Evolutionary conservation across 1,140 invertebrate genomes (phyloP), one percentile per base, ranked within the genome.

Genomic region (Drosophila ohnishii): DNA sequence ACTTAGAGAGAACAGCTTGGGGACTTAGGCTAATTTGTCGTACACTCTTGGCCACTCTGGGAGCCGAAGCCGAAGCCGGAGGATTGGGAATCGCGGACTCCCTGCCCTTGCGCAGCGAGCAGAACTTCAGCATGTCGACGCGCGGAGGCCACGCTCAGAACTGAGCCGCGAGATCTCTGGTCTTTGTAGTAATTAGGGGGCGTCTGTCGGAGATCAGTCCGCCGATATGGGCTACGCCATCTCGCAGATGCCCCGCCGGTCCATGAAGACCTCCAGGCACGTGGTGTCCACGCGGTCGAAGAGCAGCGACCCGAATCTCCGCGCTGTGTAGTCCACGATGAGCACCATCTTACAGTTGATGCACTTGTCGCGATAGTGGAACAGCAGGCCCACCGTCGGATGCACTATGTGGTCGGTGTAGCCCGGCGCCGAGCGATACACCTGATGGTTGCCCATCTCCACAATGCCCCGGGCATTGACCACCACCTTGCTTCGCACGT

Each of bases 361-460:
- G 65, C 90, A 90, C 57, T 91, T 78, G 65, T 90, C 80, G 7
- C 91, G 83, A 67, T 91, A 92, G 58, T 92, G 90, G 45, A 91
- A 91, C 35, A 92, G 63, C 48, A 92, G 39, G 0, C 83, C 90
- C 35, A 91, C 91, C 42, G 81, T 80, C 10, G 75, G 80, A 11
- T 90, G 79, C 4, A 92, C 69, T 3, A 87, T 64, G 39, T 75
- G 75, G 35, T 92, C 90, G 3, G 80, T 61, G 39, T 70, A 89
- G 19, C 79, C 77, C 2, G 81, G 89, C 0, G 86, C 75, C 11
- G 73, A 39, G 35, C 93, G 92, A 93, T 94, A 95, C 0, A 95
- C 92, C 75, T 93, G 93, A 91, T 95, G 94, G 81, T 95, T 95
- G 2, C 94, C 94, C 64, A 94, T 93, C 77, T 94, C 94, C 2